Evolutionary conservation across 2,113 vertebrate genomes (phyloP), one percentile per base, ranked within the genome.

Genomic region (Romanogobio albipinnatus): DNA sequence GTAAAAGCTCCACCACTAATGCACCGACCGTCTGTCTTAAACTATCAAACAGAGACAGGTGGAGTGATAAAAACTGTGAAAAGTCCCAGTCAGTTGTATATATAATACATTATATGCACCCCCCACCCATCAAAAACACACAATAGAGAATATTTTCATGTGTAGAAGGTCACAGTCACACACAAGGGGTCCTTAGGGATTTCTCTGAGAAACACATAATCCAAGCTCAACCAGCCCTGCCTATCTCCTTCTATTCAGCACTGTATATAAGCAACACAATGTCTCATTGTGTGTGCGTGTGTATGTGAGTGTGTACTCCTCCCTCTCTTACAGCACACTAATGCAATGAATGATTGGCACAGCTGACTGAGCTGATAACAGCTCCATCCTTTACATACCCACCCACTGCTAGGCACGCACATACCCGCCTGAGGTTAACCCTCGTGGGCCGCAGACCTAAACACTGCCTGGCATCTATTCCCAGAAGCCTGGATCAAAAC

Each of bases 321-420:
- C 71, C 79, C 73, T 62, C 71, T 81, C 64, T 45, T 71, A 64
- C 76, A 77, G 26, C 47, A 51, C 29, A 14, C 39, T 71, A 61
- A 76, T 53, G 51, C 56, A 82, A 61, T 82, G 73, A 87, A 84
- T 87, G 59, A 84, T 81, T 84, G 71, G 71, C 71, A 81, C 86
- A 87, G 82, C 77, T 87, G 86, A 62, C 56, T n/a, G 19, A 70
- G 59, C 82, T 87, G 83, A 85, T 87, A 87, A 87, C 71, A 61
- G 36, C 66, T 70, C 33, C 74, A 77, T 76, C 49, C 45, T 68
- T 78, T 80, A 81, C 70, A 81, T 26, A 81, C 58, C 76, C 70
- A 74, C 68, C 68, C 76, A 68, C 22, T 17, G 70, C 76, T 64
- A 74, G 47, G 74, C 85, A 84, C 76, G 47, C 76, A 76, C 29